Base-by-base conservation (phyloP, 2,888 invertebrate species). In the Lysandra bellargus region DNA sequence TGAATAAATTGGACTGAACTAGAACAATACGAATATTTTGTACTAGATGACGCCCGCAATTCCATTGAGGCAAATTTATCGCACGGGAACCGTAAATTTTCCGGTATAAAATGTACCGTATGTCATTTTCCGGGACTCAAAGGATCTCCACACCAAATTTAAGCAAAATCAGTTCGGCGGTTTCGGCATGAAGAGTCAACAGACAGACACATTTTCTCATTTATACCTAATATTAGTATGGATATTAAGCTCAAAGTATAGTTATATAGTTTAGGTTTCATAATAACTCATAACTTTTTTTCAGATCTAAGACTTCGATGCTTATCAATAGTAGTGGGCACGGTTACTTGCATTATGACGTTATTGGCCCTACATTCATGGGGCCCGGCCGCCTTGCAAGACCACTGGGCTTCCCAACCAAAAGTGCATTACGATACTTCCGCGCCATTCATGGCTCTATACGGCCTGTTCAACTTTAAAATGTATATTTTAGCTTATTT, bases 381-480 rank as follows among this genome's bases (percentile, higher is more conserved):
- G 94, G 99, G 99, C 4, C 96, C 98, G 78, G 98, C 97, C 17
- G 97, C 98, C 12, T 92, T 99, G 79, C 98, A 99, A 91, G 99
- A 99, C 90, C 98, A 98, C 92, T 99, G 99, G 95, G 98, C 98
- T 0, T 97, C 98, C 12, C 97, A 98, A 80, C 95, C 99, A 33
- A 97, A 97, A 37, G 97, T 98, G 64, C 97, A 97, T 88, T 98
- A 98, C 90, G 97, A 97, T 85, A 98, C 98, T 84, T 99, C 98
- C 0, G 98, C 98, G 7, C 98, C 99, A 83, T 99, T 99, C 92
- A 98, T 99, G 97, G 97, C 98, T 4, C 97, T 98, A 84, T 99
- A 99, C 89, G 98, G 98, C 44, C 95, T 99, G 74, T 95, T 99
- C 79, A 99, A 99, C 94, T 98, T 99, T 90, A 99, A 99, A 90